Conservation (phyloP, 2,113 vertebrate species). For the Odontesthes bonariensis region DNA sequence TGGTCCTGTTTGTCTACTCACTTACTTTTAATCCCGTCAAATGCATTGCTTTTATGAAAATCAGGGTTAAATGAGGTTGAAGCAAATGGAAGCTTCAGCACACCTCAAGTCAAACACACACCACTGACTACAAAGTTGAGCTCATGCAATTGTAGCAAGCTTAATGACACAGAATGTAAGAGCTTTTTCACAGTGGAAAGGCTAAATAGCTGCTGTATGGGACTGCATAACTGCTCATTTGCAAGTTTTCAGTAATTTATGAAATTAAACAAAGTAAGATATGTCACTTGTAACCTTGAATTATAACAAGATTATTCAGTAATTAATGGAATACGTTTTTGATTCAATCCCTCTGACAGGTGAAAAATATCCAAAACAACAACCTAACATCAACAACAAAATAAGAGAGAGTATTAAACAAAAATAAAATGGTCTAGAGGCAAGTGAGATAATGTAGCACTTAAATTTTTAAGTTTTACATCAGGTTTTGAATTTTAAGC, state of each 20-base stretch:
- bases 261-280: background rate
- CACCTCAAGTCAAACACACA: slow-evolving; percentile 11
- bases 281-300: background rate
- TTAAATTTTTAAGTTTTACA: too few species aligned
- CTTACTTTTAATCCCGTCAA: slow-evolving; percentile 4
- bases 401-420: too few species aligned
- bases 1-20: background rate
- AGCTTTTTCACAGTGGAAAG: slow-evolving; percentile 13
- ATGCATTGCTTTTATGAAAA: slow-evolving; percentile 43
- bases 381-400: too few species aligned
- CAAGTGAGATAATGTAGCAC: too few species aligned
- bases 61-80: slow-evolving; percentile 25
- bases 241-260: background rate
- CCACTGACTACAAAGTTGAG: slow-evolving; percentile 10
- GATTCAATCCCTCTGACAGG: too few species aligned
- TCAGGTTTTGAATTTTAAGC: too few species aligned
- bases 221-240: background rate
- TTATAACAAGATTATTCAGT: too few species aligned
- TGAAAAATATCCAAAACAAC: too few species aligned
- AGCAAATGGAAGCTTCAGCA: slow-evolving; percentile 11
- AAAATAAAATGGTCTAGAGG: too few species aligned
- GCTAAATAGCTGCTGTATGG: too few species aligned
- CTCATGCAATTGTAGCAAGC: background rate
- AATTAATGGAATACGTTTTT: too few species aligned
- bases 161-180: slow-evolving; percentile 2